Conservation (phyloP, 2,113 vertebrate genomes). For the Zapornia atra region DNA sequence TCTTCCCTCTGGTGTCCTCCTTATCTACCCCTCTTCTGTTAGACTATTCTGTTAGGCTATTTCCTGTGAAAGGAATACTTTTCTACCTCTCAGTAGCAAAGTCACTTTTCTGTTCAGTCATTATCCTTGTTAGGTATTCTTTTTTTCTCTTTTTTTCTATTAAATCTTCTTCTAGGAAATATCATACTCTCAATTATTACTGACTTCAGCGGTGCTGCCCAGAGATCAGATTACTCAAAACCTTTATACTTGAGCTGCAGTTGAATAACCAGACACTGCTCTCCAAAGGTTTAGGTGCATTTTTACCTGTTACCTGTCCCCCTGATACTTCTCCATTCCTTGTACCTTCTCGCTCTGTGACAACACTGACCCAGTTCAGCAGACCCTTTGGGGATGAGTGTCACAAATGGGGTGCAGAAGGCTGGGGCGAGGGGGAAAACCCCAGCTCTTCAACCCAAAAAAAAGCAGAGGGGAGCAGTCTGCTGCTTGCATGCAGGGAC, state of each 20-base stretch:
- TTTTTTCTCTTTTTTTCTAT: not conserved
- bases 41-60: no score
- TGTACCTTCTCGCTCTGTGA: not conserved
- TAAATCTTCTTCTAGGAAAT: not conserved
- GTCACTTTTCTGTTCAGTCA: not conserved
- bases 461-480: not conserved
- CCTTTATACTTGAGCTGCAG: not conserved
- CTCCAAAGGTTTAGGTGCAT: not conserved
- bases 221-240: not conserved
- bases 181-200: not conserved
- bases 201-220: not conserved
- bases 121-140: not conserved
- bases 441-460: not conserved
- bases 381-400: accelerated
- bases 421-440: no score
- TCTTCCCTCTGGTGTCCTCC: not conserved
- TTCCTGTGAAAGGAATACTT: not conserved
- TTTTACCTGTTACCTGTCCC: not conserved
- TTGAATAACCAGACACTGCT: not conserved
- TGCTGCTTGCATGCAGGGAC: not conserved
- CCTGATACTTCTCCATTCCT: not conserved
- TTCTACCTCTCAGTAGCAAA: not conserved
- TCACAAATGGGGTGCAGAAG: not conserved
- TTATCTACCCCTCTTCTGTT: not conserved
- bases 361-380: not conserved